A percentile compares a stretch with the other conserved stretches of the same genome.
Conservation (phyloP, 2,797 vertebrate species). For the Linurgus olivaceus region DNA sequence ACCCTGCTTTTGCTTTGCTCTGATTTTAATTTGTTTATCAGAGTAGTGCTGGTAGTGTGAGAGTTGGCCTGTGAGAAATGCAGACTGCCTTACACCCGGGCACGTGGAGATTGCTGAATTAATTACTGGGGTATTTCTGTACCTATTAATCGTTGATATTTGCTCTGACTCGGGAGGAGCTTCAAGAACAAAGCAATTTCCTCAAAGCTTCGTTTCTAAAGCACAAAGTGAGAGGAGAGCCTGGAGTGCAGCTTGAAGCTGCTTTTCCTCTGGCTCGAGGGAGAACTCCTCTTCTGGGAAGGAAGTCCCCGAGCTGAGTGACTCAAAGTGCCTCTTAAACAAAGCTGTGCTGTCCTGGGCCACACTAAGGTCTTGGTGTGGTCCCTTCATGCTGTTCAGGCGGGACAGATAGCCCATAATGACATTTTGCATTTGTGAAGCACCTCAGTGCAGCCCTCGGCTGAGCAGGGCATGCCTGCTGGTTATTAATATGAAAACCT, state of each 20-base stretch:
- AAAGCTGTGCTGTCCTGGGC: neutral
- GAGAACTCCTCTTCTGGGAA: neutral
- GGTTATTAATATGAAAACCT: neutral
- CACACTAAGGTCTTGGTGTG: fast-evolving
- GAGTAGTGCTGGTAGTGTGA: neutral
- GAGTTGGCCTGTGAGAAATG: neutral
- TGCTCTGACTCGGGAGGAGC: neutral
- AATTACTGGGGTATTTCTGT: neutral
- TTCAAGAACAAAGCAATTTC: neutral
- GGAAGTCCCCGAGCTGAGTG: neutral
- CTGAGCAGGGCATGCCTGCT: neutral
- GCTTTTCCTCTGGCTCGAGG: neutral
- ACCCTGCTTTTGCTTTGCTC: neutral
- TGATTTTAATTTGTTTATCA: neutral
- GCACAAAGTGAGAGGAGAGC: neutral
- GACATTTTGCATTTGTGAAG: neutral
- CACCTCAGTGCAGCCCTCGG: neutral
- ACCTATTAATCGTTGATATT: fast-evolving
- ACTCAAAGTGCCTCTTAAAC: neutral
- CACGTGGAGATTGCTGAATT: too few species aligned
- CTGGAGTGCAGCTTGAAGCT: neutral
- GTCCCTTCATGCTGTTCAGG: neutral
- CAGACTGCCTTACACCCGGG: fast-evolving
- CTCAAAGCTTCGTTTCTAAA: neutral
- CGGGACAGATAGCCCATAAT: fast-evolving